These are phyloP conservation scores for Ommatoiulus sabulosus DNA, from an alignment of 2,888 invertebrate species.

Conservation along the genomic window DNA sequence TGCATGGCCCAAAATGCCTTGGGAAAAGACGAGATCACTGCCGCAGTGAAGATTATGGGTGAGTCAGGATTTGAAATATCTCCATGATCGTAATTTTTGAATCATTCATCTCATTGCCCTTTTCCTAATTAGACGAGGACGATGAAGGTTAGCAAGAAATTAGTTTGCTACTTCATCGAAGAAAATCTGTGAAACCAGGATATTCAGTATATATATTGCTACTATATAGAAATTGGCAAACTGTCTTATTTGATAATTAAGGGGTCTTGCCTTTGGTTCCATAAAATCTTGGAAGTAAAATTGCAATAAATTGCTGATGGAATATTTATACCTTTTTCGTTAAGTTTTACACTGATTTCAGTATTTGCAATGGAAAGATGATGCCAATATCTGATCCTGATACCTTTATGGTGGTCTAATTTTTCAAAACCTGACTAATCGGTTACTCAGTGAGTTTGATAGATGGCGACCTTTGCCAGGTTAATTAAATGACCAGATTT, in stretches of 20 bases:
- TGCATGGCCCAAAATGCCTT: conserved; percentile 81
- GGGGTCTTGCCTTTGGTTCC: too few species aligned
- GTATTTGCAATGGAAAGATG: background rate
- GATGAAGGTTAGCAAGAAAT: conserved; percentile 41
- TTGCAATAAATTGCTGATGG: background rate
- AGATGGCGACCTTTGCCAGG: background rate
- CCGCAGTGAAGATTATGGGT: conserved; percentile 78
- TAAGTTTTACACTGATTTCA: background rate
- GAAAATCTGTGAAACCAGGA: background rate
- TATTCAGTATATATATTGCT: conserved; percentile 9
- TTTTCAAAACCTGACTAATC: background rate
- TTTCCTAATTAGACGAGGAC: conserved; percentile 48
- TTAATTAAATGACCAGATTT: too few species aligned
- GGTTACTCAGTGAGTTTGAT: background rate
- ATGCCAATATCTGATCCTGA: background rate
- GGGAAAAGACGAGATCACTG: conserved; percentile 80
- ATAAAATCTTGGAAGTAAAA: background rate
- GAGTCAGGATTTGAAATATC: conserved; percentile 62
- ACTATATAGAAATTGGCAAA: background rate
- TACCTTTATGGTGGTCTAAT: conserved; percentile 19
- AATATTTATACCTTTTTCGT: background rate
- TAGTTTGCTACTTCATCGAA: conserved; percentile 41
- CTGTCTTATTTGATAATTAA: background rate
- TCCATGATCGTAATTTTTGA: background rate
- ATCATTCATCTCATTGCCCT: background rate